phyloP scores from a whole-genome alignment of 2,113 vertebrate species.

The Tupaia chinensis region DNA sequence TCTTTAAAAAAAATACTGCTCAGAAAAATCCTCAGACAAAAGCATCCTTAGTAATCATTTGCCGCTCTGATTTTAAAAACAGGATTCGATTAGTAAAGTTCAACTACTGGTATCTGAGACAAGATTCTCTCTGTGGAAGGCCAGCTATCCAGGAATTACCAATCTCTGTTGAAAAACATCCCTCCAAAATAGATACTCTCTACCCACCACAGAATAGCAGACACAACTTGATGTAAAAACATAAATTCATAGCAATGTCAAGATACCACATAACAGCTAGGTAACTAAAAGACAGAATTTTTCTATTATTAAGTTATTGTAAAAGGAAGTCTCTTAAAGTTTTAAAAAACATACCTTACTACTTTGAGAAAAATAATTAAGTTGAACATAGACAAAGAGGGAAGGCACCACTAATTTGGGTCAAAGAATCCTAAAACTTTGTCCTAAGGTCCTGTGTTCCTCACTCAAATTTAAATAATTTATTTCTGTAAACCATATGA shows the following conservation, averaged over 20 bases:
- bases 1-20: neutral
- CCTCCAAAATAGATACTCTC: neutral
- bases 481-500: neutral
- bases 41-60: neutral
- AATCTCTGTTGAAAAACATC: neutral
- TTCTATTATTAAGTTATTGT: neutral
- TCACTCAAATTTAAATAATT: neutral
- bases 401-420: neutral
- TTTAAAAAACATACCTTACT: neutral
- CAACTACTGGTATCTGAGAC: neutral
- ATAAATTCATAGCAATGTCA: neutral
- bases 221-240: neutral
- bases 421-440: neutral
- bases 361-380: neutral
- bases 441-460: neutral
- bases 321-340: neutral
- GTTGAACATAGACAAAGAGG: neutral
- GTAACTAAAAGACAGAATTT: neutral
- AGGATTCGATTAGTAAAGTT: neutral
- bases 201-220: neutral
- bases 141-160: neutral
- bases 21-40: neutral
- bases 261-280: neutral
- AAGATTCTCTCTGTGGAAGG: neutral
- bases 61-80: neutral